Base-by-base conservation (phyloP, 2,113 vertebrate genomes). In the Cyanocitta stelleri region DNA sequence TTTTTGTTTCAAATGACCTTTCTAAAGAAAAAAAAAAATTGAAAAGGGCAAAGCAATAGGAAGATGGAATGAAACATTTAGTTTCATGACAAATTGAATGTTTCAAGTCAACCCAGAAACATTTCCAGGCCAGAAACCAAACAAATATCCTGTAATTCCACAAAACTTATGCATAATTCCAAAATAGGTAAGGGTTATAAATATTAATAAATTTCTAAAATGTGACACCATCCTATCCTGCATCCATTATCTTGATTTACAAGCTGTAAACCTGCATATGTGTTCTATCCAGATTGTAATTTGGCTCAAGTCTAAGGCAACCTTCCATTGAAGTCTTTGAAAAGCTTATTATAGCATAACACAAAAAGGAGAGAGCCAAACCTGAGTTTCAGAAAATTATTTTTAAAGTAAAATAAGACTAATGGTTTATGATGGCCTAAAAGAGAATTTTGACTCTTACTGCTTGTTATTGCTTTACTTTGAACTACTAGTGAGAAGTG, bases 81-180 rank as follows among this genome's bases (percentile, higher is more conserved):
- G 55, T 74, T 95, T 73, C 51, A 86, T 76, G 73, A 81, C 72
- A 95, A 95, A 93, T 95, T 81, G 68, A 87, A 89, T 39, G 69
- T 73, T 95, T 93, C 58, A 56, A 79, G 93, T 82, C 61, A 95
- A 85, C 66, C 14, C 56, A 85, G 80, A 84, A 97, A 85, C 7
- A 92, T 87, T 89, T 90, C 84, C 89, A 92, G 80, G 64, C 89
- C 83, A 93, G 79, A 94, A 96, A 95, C 67, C 90, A 93, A 93
- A 95, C 16, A 95, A 91, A 87, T 49, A 73, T 49, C 74, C 84
- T 2, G 3, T 61, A 93, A 72, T 91, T 76, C 61, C 61, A 9
- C 37, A 91, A 79, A 43, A 62, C 32, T 61, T 78, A 55, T 29
- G 9, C 84, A 84, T 72, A 92, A 49, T 24, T 85, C 63, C 58